Base-by-base conservation (phyloP, 2,888 invertebrate species). In the Limnephilus lunatus region DNA sequence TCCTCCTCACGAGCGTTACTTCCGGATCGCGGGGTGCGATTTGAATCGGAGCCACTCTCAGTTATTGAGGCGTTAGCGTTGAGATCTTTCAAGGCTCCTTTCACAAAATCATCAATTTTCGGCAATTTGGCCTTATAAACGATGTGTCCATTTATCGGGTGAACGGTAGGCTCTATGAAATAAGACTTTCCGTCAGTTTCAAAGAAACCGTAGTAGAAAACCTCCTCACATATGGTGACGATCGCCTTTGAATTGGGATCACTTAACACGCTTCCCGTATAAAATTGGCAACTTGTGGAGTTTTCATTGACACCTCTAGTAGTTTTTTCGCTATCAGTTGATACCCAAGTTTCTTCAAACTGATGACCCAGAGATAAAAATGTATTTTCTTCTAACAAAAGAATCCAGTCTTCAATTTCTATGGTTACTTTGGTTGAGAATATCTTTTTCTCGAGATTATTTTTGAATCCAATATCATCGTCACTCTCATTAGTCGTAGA, bases 81-180 rank as follows among this genome's bases (percentile, higher is more conserved):
- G 14, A 32, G 30, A 25, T 85, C 80, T n/a, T 68, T 68, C 25
- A 68, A n/a, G 7, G 25, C 68, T 25, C 9, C n/a, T n/a, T 25
- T 2, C n/a, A 68, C 68, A 68, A 68, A 68, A 82, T 82, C 82
- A 32, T 82, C 39, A 39, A 89, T 39, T 81, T 82, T 82, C 3
- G 86, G 31, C 81, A 91, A 68, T 91, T 93, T 92, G 30, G 93
- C 93, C 91, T 93, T 93, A 53, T 93, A 93, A 31, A 93, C 92
- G 81, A 93, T 93, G 35, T 93, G 93, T 19, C 93, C 91, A 44
- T 92, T 68, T 31, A 81, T 19, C 5, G 93, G 93, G 19, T 92
- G 82, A 32, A 68, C 89, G 0, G 93, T 93, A 3, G 94, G 94
- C 88, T 94, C 94, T 31, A 94, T 92, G 80, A 94, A 94, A 91